Base-by-base conservation (phyloP, 2,888 invertebrate species). In the Epinotia ramella region DNA sequence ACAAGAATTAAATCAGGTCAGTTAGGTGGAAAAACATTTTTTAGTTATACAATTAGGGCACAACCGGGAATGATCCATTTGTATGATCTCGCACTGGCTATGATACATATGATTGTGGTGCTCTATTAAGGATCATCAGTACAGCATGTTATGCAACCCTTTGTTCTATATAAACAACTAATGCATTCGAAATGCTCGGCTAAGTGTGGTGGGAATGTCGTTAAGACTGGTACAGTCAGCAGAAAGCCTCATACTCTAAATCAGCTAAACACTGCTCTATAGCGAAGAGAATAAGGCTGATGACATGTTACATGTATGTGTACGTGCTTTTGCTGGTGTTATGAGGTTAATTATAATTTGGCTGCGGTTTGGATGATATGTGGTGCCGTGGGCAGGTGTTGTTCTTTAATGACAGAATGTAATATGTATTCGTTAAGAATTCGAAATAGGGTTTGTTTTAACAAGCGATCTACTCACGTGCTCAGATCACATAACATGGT, bases 41-140 rank as follows among this genome's bases (percentile, higher is more conserved):
- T n/a, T n/a, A n/a, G n/a, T n/a, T n/a, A n/a, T n/a, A n/a, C n/a
- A n/a, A n/a, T n/a, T n/a, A 2, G 24, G 24, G 24, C 24, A 28
- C 3, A 28, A 28, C 24, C 24, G 24, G 24, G 24, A 28, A 28
- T 63, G 3, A 33, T n/a, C 33, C n/a, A n/a, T 53, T 65, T 59
- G 1, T n/a, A 33, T 20, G 6, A n/a, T 5, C 33, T 59, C 59
- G 57, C 46, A 69, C 68, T 69, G 68, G 24, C n/a, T 46, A 16
- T 16, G 12, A 46, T 59, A 59, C 7, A 46, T 24, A 11, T 69
- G 24, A 24, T 67, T 56, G 80, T 80, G 80, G 79, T 79, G 71
- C 77, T 81, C 65, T 68, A 57, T 80, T 79, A 78, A 81, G 80
- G 78, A 79, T 80, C 77, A 79, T 77, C 76, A 66, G 69, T 70